Conservation (phyloP, 2,113 vertebrate genomes). For the Cryptotis parvus region DNA sequence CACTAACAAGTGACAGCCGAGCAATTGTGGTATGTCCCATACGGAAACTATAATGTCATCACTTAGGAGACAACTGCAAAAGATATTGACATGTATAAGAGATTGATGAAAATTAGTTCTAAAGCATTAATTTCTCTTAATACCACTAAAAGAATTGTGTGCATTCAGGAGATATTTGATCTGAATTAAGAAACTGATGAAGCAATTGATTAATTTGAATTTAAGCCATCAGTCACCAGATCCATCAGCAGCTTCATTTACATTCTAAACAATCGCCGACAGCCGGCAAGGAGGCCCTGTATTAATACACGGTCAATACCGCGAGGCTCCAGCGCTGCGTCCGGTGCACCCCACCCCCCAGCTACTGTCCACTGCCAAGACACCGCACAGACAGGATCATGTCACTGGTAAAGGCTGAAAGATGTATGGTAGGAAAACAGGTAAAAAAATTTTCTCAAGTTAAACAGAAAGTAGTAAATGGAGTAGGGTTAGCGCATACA, state of each 20-base stretch:
- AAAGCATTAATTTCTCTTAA: slow-evolving; percentile 96
- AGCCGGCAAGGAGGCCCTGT: slow-evolving; percentile 91
- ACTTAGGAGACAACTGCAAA: slow-evolving; percentile 85
- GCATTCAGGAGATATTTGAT: slow-evolving; percentile 97
- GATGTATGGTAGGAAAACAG: slow-evolving; percentile 81
- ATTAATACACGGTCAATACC: slow-evolving; percentile 94
- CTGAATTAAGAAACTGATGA: slow-evolving; percentile 98
- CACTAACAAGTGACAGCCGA: slow-evolving; percentile 67
- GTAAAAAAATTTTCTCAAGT: slow-evolving; percentile 42
- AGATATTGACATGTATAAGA: slow-evolving; percentile 91
- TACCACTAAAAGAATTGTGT: slow-evolving; percentile 91
- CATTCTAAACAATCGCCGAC: slow-evolving; percentile 98
- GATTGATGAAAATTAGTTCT: slow-evolving; percentile 95
- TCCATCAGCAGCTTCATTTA: slow-evolving; percentile 96
- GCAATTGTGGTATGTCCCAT: slow-evolving; percentile 73
- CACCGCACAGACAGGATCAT: not conserved
- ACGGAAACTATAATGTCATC: slow-evolving; percentile 89
- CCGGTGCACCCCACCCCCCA: slow-evolving; percentile 90
- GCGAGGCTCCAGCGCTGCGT: slow-evolving; percentile 86
- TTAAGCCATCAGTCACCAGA: slow-evolving; percentile 98
- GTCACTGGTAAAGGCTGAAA: slow-evolving; percentile 76
- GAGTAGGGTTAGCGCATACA: not conserved
- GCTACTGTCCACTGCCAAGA: slow-evolving; percentile 58
- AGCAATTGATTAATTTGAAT: slow-evolving; percentile 99
- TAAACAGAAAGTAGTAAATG: slow-evolving; percentile 15